phyloP scores from a whole-genome alignment of 2,113 vertebrate genomes.

The Psophia crepitans region DNA sequence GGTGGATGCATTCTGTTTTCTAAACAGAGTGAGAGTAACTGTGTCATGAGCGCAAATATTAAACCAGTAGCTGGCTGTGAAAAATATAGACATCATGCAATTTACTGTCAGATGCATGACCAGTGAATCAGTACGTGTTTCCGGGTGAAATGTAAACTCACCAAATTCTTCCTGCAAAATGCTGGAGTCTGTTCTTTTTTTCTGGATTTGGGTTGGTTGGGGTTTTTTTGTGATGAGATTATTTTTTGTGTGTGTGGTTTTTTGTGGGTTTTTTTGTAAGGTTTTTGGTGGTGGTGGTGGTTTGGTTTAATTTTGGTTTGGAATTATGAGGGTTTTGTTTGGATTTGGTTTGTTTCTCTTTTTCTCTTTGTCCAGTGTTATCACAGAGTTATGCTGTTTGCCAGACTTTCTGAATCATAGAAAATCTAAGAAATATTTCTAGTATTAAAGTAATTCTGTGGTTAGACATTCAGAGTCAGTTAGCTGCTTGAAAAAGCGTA shows the following conservation, averaged over 20 bases:
- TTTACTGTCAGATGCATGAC: background rate
- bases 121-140: background rate
- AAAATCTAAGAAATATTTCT: background rate
- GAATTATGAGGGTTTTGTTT: background rate
- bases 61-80: background rate
- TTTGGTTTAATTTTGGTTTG: background rate
- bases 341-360: background rate
- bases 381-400: background rate
- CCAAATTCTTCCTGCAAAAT: background rate
- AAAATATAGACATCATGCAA: background rate
- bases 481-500: background rate
- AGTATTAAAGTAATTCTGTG: background rate
- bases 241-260: too few relatives aligned
- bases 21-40: background rate
- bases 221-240: background rate
- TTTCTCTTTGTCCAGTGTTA: rapidly evolving
- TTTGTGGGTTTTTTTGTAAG: too few relatives aligned
- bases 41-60: too few relatives aligned
- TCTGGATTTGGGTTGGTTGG: too few relatives aligned
- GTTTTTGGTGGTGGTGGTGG: too few relatives aligned
- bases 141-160: background rate
- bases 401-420: background rate
- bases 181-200: background rate
- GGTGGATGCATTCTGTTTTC: background rate
- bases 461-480: background rate